Evolutionary conservation across 1,140 invertebrate genomes (phyloP).

Genomic region (Drosophila burlai): DNA sequence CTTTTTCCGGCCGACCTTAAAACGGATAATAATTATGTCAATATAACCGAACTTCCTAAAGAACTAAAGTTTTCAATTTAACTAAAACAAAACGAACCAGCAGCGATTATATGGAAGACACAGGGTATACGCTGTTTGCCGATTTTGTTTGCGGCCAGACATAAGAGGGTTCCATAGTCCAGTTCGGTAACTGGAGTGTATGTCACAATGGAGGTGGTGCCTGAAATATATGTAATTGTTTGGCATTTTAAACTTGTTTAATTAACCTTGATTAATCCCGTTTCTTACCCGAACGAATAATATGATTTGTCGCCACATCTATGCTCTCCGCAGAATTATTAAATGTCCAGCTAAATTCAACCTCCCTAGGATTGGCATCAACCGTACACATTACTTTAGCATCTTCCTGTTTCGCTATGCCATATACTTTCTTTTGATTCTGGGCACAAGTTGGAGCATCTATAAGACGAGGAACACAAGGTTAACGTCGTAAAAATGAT

Average conservation of each 20-base stretch:
- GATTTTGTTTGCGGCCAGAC: slow-evolving; percentile 93
- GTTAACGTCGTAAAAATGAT: not conserved
- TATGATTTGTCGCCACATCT: slow-evolving; percentile 90
- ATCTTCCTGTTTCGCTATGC: slow-evolving; percentile 95
- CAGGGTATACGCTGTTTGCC: slow-evolving; percentile 93
- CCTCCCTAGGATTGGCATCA: slow-evolving; percentile 93
- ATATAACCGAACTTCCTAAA: not conserved
- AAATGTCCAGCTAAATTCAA: slow-evolving; percentile 95
- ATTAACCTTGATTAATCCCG: not conserved
- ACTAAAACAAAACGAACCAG: slow-evolving; percentile 88
- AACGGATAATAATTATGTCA: not conserved
- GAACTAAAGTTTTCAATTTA: not conserved
- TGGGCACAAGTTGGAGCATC: slow-evolving; percentile 94
- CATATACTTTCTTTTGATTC: slow-evolving; percentile 93
- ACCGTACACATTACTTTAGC: slow-evolving; percentile 95
- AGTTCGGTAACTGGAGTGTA: slow-evolving; percentile 95
- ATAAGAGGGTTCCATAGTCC: slow-evolving; percentile 96
- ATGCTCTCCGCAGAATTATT: slow-evolving; percentile 96
- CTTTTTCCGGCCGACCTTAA: slow-evolving; percentile 94
- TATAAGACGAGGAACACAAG: slow-evolving; percentile 79
- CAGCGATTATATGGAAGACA: slow-evolving; percentile 95
- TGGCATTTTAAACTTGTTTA: not conserved
- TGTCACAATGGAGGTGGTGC: slow-evolving; percentile 91
- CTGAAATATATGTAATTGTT: slow-evolving; percentile 35
- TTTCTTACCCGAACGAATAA: slow-evolving; percentile 86